These are phyloP conservation scores for Thereuonema tuberculata DNA, from an alignment of 1,140 invertebrate species.

Conservation along the genomic window DNA sequence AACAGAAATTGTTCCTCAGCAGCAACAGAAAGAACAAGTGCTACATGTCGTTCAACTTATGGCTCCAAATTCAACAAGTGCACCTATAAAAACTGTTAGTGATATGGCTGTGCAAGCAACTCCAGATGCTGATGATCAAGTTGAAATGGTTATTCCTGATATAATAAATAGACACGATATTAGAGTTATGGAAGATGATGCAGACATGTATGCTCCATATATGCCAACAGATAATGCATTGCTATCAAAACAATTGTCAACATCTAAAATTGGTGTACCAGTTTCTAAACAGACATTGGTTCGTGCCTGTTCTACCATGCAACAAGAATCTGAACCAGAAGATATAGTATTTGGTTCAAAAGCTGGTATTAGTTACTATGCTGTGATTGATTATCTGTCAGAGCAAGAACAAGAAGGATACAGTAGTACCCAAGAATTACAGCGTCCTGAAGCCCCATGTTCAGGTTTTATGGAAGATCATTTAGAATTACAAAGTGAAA, in stretches of 20 bases:
- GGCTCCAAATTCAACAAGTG: not conserved
- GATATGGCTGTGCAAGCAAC: conserved; percentile 8
- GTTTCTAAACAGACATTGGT: not conserved
- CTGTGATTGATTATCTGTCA: conserved; percentile 10
- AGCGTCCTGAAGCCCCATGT: not conserved
- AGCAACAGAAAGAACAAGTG: conserved; percentile 2
- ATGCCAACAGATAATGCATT: not conserved
- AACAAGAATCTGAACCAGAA: not conserved
- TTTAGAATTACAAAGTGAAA: conserved; percentile 5
- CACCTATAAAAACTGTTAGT: not conserved
- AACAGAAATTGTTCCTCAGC: not conserved
- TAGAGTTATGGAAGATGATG: not conserved
- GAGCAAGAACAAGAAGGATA: conserved; percentile 10
- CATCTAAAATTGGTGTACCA: not conserved
- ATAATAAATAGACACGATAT: not conserved
- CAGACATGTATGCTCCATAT: not conserved
- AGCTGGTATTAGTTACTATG: conserved; percentile 10
- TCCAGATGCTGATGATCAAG: not conserved
- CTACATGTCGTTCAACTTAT: not conserved
- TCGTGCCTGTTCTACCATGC: not conserved
- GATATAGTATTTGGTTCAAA: conserved; percentile 1
- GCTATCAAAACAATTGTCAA: not conserved
- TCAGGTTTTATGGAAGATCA: conserved; percentile 12
- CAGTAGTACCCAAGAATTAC: conserved; percentile 1
- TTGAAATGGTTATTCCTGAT: not conserved